Base-by-base conservation (phyloP, 2,113 vertebrate genomes). In the Psittacara wagleri region DNA sequence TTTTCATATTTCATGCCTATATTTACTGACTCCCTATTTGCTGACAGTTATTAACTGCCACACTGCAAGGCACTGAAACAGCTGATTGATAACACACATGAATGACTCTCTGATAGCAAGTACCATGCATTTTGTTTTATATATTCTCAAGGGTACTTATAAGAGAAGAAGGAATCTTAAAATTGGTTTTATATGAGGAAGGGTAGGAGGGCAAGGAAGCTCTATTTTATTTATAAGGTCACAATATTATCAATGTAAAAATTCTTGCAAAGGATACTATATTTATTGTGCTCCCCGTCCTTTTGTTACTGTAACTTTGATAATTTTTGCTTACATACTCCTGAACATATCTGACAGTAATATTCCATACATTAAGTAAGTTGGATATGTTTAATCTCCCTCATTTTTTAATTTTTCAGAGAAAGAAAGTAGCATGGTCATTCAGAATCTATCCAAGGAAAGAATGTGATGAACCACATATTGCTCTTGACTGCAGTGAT, bases 1-100 rank as follows among this genome's bases (percentile, higher is more conserved):
- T 6, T 85, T 75, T 92, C n/a, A 57, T 62, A 86, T 83, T 90
- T 94, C 6, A 27, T 94, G 41, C 28, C 67, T 80, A 9, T 95
- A 49, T 92, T 88, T 93, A 74, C 55, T 95, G 64, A 86, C 55
- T 67, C 6, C 29, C 55, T 11, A 31, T 88, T 85, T 86, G 66
- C 52, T 49, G 57, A 44, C 27, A 43, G 55, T 78, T 92, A 83
- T 86, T 91, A 89, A 73, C 51, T 59, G 62, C 43, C 73, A 75
- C 24, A n/a, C 20, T 77, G 49, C 25, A 73, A 66, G 81, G 35
- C 61, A 78, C 17, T 78, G 84, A 89, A 94, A 84, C 15, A 91
- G 43, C 33, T 90, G 74, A 95, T 41, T 72, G 94, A 87, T 75
- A 92, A 87, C 55, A 91, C 46, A 61, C n/a, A 55, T 63, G 52